phyloP scores from a whole-genome alignment of 2,888 invertebrate genomes.

The Platypus cylindrus region DNA sequence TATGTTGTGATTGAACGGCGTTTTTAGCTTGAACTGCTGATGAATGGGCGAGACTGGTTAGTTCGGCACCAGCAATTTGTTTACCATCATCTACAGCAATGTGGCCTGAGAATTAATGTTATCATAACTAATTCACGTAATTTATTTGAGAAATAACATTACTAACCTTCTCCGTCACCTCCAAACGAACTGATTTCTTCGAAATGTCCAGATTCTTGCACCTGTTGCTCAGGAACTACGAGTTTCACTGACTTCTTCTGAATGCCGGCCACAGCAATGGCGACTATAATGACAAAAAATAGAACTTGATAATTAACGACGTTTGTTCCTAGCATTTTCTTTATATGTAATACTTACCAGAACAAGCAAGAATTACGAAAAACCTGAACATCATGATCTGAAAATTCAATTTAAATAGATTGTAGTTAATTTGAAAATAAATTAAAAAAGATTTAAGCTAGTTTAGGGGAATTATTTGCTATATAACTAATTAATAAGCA shows the following conservation, averaged over 20 bases:
- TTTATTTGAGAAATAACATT: too few relatives aligned
- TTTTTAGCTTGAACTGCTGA: constrained; percentile 62
- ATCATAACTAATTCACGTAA: too few relatives aligned
- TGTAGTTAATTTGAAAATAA: constrained; percentile 9
- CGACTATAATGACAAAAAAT: constrained; percentile 12
- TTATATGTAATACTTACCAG: constrained; percentile 17
- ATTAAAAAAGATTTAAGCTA: constrained; percentile 15
- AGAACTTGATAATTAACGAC: not conserved
- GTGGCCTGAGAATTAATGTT: not conserved
- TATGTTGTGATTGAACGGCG: constrained; percentile 52
- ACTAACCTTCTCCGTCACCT: constrained; percentile 8
- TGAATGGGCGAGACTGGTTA: constrained; percentile 51
- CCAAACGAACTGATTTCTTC: constrained; percentile 10
- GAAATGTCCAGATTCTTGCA: constrained; percentile 11
- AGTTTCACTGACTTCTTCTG: constrained; percentile 5
- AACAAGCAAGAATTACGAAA: constrained; percentile 11
- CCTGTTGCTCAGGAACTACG: constrained; percentile 21
- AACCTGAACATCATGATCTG: constrained; percentile 14
- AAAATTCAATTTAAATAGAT: too few relatives aligned
- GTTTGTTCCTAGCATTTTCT: not conserved
- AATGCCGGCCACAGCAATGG: constrained; percentile 14
- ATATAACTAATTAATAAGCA: too few relatives aligned
- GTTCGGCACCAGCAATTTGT: constrained; percentile 50
- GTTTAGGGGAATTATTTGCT: too few relatives aligned
- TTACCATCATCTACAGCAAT: constrained; percentile 25